Evolutionary conservation across 2,888 invertebrate genomes (phyloP).

Genomic region (Limnephilus marmoratus): DNA sequence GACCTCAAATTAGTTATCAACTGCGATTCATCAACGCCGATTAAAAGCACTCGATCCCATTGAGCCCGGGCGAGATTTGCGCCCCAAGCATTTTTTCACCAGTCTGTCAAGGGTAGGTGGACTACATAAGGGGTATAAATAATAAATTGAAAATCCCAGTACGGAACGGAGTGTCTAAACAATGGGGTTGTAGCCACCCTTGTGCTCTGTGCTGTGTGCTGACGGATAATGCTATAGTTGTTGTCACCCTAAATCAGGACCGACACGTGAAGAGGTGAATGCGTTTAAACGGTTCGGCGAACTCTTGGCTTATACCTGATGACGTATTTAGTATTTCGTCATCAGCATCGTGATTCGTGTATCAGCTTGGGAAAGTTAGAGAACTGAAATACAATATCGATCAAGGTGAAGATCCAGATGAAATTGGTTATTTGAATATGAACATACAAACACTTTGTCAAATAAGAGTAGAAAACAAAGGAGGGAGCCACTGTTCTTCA

Average conservation of each 20-base stretch:
- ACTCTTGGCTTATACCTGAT: conserved; percentile 53
- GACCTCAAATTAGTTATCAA: conserved; percentile 63
- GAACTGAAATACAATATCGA: too few species aligned
- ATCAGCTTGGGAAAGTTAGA: background rate
- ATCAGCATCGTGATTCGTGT: background rate
- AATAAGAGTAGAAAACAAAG: too few species aligned
- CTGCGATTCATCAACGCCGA: conserved; percentile 57
- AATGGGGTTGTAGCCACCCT: conserved; percentile 63
- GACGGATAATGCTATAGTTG: conserved; percentile 64
- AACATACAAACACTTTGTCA: too few species aligned
- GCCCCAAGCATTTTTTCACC: conserved; percentile 60
- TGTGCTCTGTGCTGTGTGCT: conserved; percentile 52
- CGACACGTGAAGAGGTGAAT: conserved; percentile 55
- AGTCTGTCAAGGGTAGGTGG: conserved; percentile 65
- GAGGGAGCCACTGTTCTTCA: too few species aligned
- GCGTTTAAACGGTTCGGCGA: conserved; percentile 56
- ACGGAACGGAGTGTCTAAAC: conserved; percentile 62
- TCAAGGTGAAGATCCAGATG: too few species aligned
- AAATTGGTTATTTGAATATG: too few species aligned
- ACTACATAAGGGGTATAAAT: conserved; percentile 65
- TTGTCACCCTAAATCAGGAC: conserved; percentile 65
- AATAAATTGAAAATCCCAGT: conserved; percentile 65
- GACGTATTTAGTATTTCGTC: conserved; percentile 18
- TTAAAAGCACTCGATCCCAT: conserved; percentile 51
- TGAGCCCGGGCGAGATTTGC: conserved; percentile 26